phyloP scores from a whole-genome alignment of 2,113 vertebrate genomes.

The Lasiurus borealis region DNA sequence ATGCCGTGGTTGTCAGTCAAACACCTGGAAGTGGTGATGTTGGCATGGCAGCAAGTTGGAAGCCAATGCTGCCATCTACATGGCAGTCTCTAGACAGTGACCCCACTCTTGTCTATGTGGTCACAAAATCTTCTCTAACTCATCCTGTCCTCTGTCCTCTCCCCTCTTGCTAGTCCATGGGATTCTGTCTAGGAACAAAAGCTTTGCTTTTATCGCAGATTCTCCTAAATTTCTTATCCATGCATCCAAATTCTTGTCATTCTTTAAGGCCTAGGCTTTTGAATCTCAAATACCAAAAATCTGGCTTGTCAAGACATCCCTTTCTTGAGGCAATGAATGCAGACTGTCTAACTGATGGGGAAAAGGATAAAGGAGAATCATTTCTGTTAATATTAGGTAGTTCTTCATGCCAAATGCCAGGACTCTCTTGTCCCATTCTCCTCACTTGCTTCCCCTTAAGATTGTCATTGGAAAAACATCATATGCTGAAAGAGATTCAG shows the following conservation, averaged over 20 bases:
- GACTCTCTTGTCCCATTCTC: neutral
- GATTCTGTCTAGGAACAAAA: neutral
- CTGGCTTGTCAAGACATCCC: neutral
- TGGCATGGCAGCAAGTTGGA: neutral
- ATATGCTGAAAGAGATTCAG: neutral
- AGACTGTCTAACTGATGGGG: neutral
- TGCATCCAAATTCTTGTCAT: neutral
- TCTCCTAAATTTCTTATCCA: constrained; percentile 9
- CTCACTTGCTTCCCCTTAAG: neutral
- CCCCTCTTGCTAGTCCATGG: neutral
- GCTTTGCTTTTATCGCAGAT: neutral
- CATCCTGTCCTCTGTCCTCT: neutral
- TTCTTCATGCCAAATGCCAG: neutral
- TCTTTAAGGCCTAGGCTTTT: neutral
- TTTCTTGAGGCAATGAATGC: neutral
- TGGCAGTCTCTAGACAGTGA: neutral
- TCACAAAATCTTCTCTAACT: neutral
- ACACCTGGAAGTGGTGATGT: neutral
- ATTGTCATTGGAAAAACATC: neutral
- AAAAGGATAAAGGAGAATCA: neutral
- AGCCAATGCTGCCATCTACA: neutral
- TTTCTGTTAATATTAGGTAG: neutral
- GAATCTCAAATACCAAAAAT: neutral
- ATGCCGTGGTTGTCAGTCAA: neutral
- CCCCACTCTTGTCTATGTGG: neutral